Base-by-base conservation (phyloP, 2,797 vertebrate genomes). In the Lacerta viridis region DNA sequence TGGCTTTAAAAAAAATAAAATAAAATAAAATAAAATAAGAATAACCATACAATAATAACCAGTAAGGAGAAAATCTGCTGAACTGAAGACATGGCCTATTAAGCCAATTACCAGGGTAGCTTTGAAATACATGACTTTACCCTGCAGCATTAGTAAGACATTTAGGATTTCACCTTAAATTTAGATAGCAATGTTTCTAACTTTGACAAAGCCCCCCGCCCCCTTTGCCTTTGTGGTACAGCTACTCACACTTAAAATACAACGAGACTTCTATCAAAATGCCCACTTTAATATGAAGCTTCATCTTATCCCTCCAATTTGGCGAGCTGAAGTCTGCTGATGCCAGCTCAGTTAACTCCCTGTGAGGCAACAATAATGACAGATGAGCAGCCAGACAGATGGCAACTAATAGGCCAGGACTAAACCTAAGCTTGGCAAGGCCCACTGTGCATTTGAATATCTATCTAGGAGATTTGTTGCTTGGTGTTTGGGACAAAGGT, bases 241-340 rank as follows among this genome's bases (percentile, higher is more conserved):
- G 20, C 5, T 9, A 2, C 29, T n/a, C 27, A 68, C 11, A 43
- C 23, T 9, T 39, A 59, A 78, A 43, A 69, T 36, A 59, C 55
- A 11, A 55, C n/a, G 20, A 69, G 2, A 29, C 8, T 82, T 29
- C 36, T 66, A 72, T 10, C 25, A 79, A 69, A 86, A 55, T 72
- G 11, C 64, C 66, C 7, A 2, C 36, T 61, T 83, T 78, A 72
- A 74, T 0, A 2, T 46, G 77, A 39, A n/a, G 11, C 43, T 81
- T 69, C 25, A 1, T 55, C n/a, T 74, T 0, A 0, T 68, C 84
- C 17, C 2, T 6, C 25, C 7, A 0, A 0, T 2, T 9, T 83
- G 81, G 61, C 64, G 41, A 0, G 0, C 0, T 20, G 61, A 83
- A 55, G 43, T 10, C 18, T 88, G 64, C 69, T 69, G 50, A 90